Base-by-base conservation (phyloP, 2,888 invertebrate genomes). In the Phymatocera aterrima region DNA sequence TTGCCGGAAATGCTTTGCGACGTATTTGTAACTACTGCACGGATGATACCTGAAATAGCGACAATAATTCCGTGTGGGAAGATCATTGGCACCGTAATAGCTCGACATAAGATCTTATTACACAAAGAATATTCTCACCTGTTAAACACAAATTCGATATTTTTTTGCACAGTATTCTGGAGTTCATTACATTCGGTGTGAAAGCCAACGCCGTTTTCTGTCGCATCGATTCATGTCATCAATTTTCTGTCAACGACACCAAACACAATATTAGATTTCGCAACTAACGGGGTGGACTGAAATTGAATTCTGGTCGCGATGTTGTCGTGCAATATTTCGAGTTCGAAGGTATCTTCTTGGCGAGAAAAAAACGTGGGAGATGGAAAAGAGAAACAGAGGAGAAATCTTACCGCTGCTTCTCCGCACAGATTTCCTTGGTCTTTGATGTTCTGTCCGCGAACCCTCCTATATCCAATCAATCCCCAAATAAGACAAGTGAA, bases 391-490 rank as follows among this genome's bases (percentile, higher is more conserved):
- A 43, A 46, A n/a, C 10, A 43, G 61, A 37, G 37, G 37, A 18
- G 37, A 18, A 37, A 64, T 57, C 37, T 37, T 10, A 21, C 18
- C 15, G 46, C 24, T 6, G n/a, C n/a, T 54, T 28, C 46, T 46
- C 5, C 64, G 34, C 18, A 37, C n/a, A 37, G 64, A 79, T 79
- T 74, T 79, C 82, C 85, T 87, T 87, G 87, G 88, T 88, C 87
- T 88, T 89, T 89, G 87, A 88, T 88, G 86, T 86, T 84, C 83
- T 82, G 79, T 80, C 24, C 12, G 46, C 21, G 48, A n/a, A 65
- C 77, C 65, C 77, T 77, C 77, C 64, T 60, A 84, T 87, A 87
- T 88, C 88, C 89, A 89, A 90, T 90, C 90, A 88, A 89, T 90
- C 87, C 82, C 82, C 83, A 82, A 84, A 81, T 82, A n/a, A n/a